These are phyloP conservation scores for Tetragnatha montana DNA, from an alignment of 2,888 invertebrate genomes.

Conservation along the genomic window DNA sequence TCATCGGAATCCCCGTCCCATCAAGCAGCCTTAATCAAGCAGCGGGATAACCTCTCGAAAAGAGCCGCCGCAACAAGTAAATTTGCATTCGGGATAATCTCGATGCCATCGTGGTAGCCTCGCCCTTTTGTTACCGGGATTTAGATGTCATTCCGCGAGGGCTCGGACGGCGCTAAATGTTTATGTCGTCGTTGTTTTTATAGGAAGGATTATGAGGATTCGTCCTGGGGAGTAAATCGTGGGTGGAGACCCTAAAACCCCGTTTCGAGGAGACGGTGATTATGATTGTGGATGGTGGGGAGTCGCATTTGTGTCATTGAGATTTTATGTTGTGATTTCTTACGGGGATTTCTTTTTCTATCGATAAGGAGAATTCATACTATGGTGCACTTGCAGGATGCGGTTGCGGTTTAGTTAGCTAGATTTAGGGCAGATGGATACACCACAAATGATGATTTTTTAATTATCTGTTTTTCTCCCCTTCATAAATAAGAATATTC, in stretches of 20 bases:
- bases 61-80: conserved; percentile 47
- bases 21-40: conserved; percentile 44
- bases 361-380: no score
- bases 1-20: conserved; percentile 1
- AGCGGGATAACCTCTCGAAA: neutral
- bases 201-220: neutral
- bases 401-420: no score
- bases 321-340: neutral
- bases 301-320: neutral
- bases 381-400: no score
- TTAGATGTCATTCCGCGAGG: conserved; percentile 29
- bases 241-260: neutral
- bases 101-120: conserved; percentile 6
- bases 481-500: no score
- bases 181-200: conserved; percentile 33
- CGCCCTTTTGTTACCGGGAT: conserved; percentile 45
- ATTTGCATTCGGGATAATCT: conserved; percentile 54
- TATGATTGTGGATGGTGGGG: neutral
- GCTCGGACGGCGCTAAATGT: neutral
- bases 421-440: no score
- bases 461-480: no score
- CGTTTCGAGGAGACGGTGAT: neutral
- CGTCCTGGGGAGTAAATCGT: neutral
- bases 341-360: no score
- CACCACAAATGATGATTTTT: no score